Base-by-base conservation (phyloP, 1,140 invertebrate species). In the Lutraria rhynchaena region DNA sequence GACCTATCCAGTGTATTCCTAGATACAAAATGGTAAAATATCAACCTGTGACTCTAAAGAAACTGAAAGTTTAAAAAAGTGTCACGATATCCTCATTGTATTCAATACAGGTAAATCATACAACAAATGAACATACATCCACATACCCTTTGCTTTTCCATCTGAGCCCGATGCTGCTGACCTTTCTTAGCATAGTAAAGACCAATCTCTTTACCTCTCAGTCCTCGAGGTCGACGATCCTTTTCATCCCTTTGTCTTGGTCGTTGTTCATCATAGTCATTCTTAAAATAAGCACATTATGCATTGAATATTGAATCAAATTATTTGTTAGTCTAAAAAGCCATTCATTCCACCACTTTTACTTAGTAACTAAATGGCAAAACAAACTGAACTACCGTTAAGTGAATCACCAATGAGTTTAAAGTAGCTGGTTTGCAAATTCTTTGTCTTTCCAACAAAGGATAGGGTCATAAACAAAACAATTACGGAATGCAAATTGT, bases 131-230 rank as follows among this genome's bases (percentile, higher is more conserved):
- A 33, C 27, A 24, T 17, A 24, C 3, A 13, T 71, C 1, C 3
- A 29, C n/a, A 19, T 81, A 85, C 82, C 80, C 77, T 41, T 57
- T 73, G 27, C 53, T 83, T 82, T 24, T 89, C 85, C 37, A 67
- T 83, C 41, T 80, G 55, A 51, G 87, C 81, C 51, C 76, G 81
- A 29, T 77, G 87, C 11, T 70, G 82, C 55, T 73, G 75, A 49
- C 71, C 55, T 61, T 73, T 70, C 33, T 61, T 61, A n/a, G 88
- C 87, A 85, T 89, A 92, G 86, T 85, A 92, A 84, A 92, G 61
- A 11, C 91, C 90, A 46, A 92, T 91, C 27, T 90, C 90, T 75
- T 77, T 85, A 11, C 91, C 91, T 51, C 63, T 83, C 7, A 92
- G 81, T 41, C 88, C 89, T 27, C 84, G 58, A 19, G 91, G 91